Evolutionary conservation across 2,113 vertebrate genomes (phyloP), one percentile per base, ranked within the genome.

Genomic region (Cynoglossus semilaevis): DNA sequence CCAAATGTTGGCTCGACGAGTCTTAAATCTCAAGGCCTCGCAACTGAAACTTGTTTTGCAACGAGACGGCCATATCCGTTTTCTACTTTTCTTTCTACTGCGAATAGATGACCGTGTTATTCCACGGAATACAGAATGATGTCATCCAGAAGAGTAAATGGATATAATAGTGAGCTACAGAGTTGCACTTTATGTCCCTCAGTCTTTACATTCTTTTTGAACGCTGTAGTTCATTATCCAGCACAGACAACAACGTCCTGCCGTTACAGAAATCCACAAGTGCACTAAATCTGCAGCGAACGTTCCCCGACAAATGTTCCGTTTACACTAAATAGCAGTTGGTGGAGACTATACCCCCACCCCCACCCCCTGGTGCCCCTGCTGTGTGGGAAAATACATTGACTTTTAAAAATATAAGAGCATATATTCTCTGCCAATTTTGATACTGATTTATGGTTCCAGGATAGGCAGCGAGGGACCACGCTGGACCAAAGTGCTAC

Each of bases 241-340:
- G 42, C 38, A 46, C 8, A 13, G 1, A 1, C 14, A 5, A 29
- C n/a, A 22, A 9, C 13, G 37, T 43, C 17, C 40, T 38, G 0
- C 15, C 42, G 29, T 51, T 58, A 34, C 16, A 29, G 55, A 55
- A 7, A 45, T 10, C 44, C 53, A 40, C 6, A 4, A 14, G 38
- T 13, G 12, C 49, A 47, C 7, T 5, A 72, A 62, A 1, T 61
- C 46, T 41, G 45, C n/a, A 8, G 46, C 16, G 37, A 17, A 44
- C 36, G 13, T 9, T 13, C 10, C 22, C 15, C 22, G 49, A 47
- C 15, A 51, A 62, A 36, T 22, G 22, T 9, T 29, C 1, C 13
- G 9, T 51, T 16, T 5, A 51, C 34, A 47, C n/a, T 19, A 14
- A 18, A 14, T 36, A 44, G 41, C 15, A 15, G 35, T 15, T 12